Evolutionary conservation across 1,140 invertebrate species (phyloP), one percentile per base, ranked within the genome.

Genomic region (Proales similis): DNA sequence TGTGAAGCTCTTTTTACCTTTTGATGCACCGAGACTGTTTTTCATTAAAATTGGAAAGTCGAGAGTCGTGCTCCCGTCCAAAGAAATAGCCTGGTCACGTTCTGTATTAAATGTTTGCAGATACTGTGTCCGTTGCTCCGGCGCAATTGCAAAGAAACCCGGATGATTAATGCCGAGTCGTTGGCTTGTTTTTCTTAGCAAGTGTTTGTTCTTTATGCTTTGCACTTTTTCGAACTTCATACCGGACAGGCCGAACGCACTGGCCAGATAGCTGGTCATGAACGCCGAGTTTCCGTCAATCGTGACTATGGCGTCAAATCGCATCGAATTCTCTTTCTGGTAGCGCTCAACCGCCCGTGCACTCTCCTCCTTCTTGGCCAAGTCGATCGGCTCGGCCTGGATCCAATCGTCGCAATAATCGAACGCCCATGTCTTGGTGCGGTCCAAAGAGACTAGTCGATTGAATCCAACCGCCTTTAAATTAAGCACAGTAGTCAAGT

Each of bases 281-380:
- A 57, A 14, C 17, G 20, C 24, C 12, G 33, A 57, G 27, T 43
- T 42, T 19, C 45, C 51, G 32, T 57, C 51, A 26, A 30, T 42
- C 6, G 51, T 57, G 30, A 57, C 39, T 42, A 57, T 43, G 32
- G 51, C 51, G 45, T 57, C 9, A 14, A 57, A 57, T 57, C 32
- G 17, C 7, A 27, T 4, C 12, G 2, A 0, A 42, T 42, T 39
- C 20, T 57, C 38, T 27, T 39, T 26, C n/a, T 39, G n/a, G 7
- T 57, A 57, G 19, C 45, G 26, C 20, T 30, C 3, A 24, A 57
- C 24, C 17, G 3, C 24, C 12, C 30, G 17, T 42, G 45, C 19
- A 30, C 36, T 57, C 11, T 39, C 17, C 45, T 57, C 19, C 14
- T 42, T 42, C 27, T 57, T 39, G 14, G 7, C 33, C 20, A 57